Conservation (phyloP, 2,888 invertebrate genomes). For the Hoplodrina ambigua region DNA sequence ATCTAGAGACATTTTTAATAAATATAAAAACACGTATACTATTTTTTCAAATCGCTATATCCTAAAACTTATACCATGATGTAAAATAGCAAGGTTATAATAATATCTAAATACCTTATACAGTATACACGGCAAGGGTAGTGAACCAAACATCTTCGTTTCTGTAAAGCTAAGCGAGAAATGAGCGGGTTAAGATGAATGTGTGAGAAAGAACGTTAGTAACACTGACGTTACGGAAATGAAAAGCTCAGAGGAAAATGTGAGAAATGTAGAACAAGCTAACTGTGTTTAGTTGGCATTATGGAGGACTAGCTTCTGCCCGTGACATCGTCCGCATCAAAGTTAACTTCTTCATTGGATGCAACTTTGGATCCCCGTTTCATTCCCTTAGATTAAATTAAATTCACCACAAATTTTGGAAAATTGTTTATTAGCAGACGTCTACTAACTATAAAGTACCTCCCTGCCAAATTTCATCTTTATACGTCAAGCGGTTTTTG, state of each 20-base stretch:
- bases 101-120: conserved; percentile 60
- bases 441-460: no score
- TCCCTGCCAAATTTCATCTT: no score
- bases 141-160: conserved; percentile 32
- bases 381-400: no score
- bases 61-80: conserved; percentile 7
- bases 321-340: no score
- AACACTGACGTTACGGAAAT: conserved; percentile 25
- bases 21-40: no score
- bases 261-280: conserved; percentile 2
- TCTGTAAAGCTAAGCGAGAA: conserved; percentile 16
- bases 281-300: background rate
- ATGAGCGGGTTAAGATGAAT: conserved; percentile 13
- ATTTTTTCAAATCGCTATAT: background rate
- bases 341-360: no score
- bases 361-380: no score
- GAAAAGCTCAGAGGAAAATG: conserved; percentile 6
- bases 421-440: no score
- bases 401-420: no score
- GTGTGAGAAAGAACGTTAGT: background rate
- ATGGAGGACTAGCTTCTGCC: no score
- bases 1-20: no score
- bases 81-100: conserved; percentile 57
- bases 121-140: conserved; percentile 35
- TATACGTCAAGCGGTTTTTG: no score